phyloP scores from a whole-genome alignment of 2,113 vertebrate genomes.

The Gambusia holbrooki region DNA sequence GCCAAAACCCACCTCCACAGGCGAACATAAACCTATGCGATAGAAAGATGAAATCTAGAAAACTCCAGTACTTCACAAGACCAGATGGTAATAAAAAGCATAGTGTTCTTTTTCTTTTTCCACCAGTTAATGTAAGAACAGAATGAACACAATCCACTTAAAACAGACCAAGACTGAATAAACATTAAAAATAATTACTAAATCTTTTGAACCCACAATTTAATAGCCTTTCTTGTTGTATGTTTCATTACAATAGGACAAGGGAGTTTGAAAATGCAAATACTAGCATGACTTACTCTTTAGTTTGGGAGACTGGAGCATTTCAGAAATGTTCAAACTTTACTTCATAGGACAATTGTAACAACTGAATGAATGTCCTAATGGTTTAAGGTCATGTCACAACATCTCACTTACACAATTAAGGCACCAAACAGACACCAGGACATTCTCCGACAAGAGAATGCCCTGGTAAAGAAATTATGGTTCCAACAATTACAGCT shows the following conservation, averaged over 20 bases:
- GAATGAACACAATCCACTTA: conserved; percentile 8
- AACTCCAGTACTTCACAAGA: background rate
- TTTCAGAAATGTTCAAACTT: too few relatives aligned
- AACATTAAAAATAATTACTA: background rate
- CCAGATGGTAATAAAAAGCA: conserved; percentile 19
- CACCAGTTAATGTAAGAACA: conserved; percentile 22
- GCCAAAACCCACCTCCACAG: conserved; percentile 29
- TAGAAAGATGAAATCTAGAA: background rate
- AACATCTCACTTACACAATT: background rate
- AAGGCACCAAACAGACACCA: background rate
- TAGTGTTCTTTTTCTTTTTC: background rate
- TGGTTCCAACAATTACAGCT: background rate
- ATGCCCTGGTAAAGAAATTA: background rate
- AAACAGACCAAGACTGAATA: background rate
- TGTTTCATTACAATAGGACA: background rate
- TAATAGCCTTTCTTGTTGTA: background rate
- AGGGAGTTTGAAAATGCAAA: background rate
- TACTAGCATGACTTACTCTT: background rate
- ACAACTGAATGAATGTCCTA: background rate
- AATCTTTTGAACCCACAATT: background rate
- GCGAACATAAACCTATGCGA: background rate
- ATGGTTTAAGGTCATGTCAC: background rate
- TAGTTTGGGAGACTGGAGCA: too few relatives aligned
- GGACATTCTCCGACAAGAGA: background rate
- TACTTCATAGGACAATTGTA: too few relatives aligned